phyloP scores from a whole-genome alignment of 2,113 vertebrate genomes.

The Mustelus asterias region DNA sequence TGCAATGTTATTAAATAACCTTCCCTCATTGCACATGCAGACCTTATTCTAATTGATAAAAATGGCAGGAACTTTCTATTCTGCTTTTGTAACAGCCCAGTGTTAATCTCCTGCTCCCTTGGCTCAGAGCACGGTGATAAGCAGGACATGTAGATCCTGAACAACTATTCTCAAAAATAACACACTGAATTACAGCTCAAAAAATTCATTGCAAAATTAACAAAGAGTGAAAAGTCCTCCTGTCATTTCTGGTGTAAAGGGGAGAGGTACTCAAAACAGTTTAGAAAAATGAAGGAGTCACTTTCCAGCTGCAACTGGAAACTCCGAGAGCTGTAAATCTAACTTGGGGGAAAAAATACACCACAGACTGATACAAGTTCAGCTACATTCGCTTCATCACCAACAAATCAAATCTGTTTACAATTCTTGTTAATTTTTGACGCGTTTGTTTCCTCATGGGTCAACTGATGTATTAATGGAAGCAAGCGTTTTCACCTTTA shows the following conservation, averaged over 20 bases:
- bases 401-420: not conserved
- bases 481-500: not conserved
- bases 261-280: not conserved
- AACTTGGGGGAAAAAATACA: not conserved
- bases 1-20: not conserved
- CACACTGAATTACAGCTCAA: not conserved
- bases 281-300: not conserved
- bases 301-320: not conserved
- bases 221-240: not conserved
- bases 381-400: not conserved
- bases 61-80: not conserved
- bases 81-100: not conserved
- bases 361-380: not conserved
- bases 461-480: not conserved
- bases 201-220: not conserved
- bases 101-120: not conserved
- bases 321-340: not conserved
- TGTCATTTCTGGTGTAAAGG: not conserved
- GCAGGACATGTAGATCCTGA: not conserved
- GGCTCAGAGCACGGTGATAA: not conserved
- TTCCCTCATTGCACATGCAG: not conserved
- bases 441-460: not conserved
- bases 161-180: not conserved
- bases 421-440: not conserved
- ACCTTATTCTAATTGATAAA: not conserved